Evolutionary conservation across 2,113 vertebrate genomes (phyloP).

Genomic region (Notiomystis cincta): DNA sequence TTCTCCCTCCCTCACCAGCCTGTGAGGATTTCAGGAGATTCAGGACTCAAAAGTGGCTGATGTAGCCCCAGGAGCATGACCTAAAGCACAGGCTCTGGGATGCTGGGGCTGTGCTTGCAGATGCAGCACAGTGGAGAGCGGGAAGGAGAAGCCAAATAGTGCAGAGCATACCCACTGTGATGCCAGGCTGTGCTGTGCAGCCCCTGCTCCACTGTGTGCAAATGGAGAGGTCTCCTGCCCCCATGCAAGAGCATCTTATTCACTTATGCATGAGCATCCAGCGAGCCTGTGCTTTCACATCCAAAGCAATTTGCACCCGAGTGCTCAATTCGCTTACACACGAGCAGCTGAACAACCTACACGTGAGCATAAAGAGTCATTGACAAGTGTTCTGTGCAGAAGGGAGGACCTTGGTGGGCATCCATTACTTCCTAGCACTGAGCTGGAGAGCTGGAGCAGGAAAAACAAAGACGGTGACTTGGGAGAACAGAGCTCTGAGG

Average conservation of each 20-base stretch:
- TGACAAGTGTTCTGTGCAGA: neutral
- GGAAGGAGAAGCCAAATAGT: neutral
- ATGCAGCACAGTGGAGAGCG: rapidly evolving
- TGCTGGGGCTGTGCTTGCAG: neutral
- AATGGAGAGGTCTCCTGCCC: rapidly evolving
- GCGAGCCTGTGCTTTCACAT: neutral
- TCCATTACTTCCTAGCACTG: neutral
- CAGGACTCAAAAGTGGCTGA: neutral
- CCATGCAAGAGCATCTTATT: neutral
- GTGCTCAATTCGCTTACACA: neutral
- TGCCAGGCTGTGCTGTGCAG: neutral
- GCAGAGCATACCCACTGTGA: neutral
- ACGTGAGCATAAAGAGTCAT: neutral
- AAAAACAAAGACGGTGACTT: neutral
- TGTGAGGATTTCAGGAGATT: neutral
- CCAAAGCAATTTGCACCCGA: neutral
- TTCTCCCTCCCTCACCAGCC: neutral
- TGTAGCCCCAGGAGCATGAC: neutral
- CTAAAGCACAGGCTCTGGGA: neutral
- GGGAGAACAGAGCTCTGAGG: neutral
- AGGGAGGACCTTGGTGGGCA: neutral
- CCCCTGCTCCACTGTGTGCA: neutral
- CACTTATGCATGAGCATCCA: neutral
- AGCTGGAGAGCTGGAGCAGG: neutral
- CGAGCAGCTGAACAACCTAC: neutral